Base-by-base conservation (phyloP, 2,113 vertebrate species). In the Channa maculata region DNA sequence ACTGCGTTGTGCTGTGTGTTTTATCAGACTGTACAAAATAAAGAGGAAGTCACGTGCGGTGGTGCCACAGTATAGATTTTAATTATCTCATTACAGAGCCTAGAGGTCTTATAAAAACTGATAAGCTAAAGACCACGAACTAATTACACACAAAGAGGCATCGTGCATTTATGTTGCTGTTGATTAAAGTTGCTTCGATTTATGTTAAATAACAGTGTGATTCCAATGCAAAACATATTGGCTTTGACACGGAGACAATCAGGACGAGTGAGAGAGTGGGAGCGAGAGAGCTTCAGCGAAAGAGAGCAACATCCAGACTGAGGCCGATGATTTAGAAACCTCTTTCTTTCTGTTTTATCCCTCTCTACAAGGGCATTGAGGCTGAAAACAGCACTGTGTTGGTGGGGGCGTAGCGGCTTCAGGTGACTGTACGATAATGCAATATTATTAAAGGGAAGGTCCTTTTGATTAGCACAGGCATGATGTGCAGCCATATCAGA, bases 181-280 rank as follows among this genome's bases (percentile, higher is more conserved):
- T 90, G 86, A 89, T 91, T 92, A 88, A 84, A 92, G 80, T 84
- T 86, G 69, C 65, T 91, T 91, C 83, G 79, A 88, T 93, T 91
- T 90, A 87, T 88, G 89, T 84, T 89, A 90, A 91, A 78, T 75
- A 84, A 90, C 72, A 38, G 39, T 75, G 72, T 71, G 79, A 86
- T 89, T 90, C 83, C 87, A 90, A 86, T 84, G 75, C 86, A 73
- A 78, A 90, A 82, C 41, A 38, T 64, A 89, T 80, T 65, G 75
- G 81, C 70, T 85, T 34, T 71, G 89, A 86, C 77, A 54, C 36
- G 50, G 57, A 33, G 58, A 8, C 46, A 50, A 46, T 2, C 24
- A 5, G 49, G 61, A 69, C 39, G 61, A 51, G 74, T 8, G 63
- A 33, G 24, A 33, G 61, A 43, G 41, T 0, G 43, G 2, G 55